Evolutionary conservation across 2,113 vertebrate species (phyloP), one percentile per base, ranked within the genome.

Genomic region (Erpornis zantholeuca): DNA sequence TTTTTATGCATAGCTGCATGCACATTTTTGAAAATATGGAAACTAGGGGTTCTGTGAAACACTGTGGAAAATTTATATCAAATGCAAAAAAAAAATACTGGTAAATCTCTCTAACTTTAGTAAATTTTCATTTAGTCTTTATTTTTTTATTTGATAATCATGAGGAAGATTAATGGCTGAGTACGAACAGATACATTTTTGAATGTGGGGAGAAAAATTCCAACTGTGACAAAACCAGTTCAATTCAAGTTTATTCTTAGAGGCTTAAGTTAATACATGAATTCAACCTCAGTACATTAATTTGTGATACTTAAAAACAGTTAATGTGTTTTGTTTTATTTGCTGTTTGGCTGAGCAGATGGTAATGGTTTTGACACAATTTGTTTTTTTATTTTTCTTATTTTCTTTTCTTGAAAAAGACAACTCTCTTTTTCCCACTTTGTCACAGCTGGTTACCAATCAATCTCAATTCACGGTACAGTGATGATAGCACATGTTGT

Each of bases 381-480:
- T 97, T 81, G 44, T 38, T 79, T 96, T 97, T 84, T 83, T 94
- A 91, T 86, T 95, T 95, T 90, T 93, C 52, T 70, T 94, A 61
- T 92, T 89, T 96, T 92, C 53, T 87, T 88, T 86, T 65, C 88
- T 94, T 88, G 75, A 87, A 79, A 97, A 96, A 96, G 49, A 78
- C 94, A 94, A 90, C 95, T 91, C 86, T 96, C 76, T 97, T 97
- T 97, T 91, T 86, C 90, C 96, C 93, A 97, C 96, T 98, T 98
- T 98, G 97, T 98, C 97, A 97, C 97, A 98, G 98, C 97, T 98
- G 97, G 97, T 97, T 97, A 97, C 97, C 98, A 97, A 97, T 98
- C 97, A 98, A 97, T 98, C 98, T 98, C 98, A 97, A 98, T 98
- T 98, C 97, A 98, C 35, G 88, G 96, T 97, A 97, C 97, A 96